Conservation (phyloP, 2,888 invertebrate genomes). For the Drosophila mercatorum region DNA sequence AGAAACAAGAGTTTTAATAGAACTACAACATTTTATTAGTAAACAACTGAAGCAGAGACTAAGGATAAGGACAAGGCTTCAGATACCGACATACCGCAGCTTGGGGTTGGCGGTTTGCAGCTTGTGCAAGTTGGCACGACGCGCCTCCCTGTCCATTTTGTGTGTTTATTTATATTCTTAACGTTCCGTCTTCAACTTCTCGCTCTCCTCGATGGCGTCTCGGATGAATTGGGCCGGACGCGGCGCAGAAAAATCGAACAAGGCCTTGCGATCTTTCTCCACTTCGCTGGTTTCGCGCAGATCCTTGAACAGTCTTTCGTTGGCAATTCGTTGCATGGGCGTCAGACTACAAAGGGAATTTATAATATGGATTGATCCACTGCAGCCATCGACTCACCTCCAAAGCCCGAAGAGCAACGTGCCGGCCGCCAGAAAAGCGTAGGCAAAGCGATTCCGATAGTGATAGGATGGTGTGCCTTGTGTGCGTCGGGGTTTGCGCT, state of each 20-base stretch:
- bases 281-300: constrained; percentile 57
- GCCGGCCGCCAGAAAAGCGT: constrained; percentile 85
- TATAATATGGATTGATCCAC: too few species aligned
- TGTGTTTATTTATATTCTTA: constrained; percentile 36
- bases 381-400: constrained; percentile 59
- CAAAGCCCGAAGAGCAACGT: constrained; percentile 71
- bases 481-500: constrained; percentile 88
- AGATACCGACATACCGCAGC: constrained; percentile 70
- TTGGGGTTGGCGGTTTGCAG: constrained; percentile 63
- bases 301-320: constrained; percentile 59
- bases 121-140: constrained; percentile 80
- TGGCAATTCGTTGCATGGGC: constrained; percentile 70
- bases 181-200: constrained; percentile 62
- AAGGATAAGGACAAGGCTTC: too few species aligned
- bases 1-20: constrained; percentile 36
- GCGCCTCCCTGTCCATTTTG: constrained; percentile 77
- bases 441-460: constrained; percentile 86
- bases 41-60: constrained; percentile 16
- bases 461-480: constrained; percentile 88
- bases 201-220: constrained; percentile 69
- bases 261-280: constrained; percentile 71
- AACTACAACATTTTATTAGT: constrained; percentile 58
- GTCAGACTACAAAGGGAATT: constrained; percentile 57
- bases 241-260: constrained; percentile 73
- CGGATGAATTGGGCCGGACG: constrained; percentile 67